Evolutionary conservation across 2,113 vertebrate species (phyloP).

Genomic region (Campylomormyrus numenius): DNA sequence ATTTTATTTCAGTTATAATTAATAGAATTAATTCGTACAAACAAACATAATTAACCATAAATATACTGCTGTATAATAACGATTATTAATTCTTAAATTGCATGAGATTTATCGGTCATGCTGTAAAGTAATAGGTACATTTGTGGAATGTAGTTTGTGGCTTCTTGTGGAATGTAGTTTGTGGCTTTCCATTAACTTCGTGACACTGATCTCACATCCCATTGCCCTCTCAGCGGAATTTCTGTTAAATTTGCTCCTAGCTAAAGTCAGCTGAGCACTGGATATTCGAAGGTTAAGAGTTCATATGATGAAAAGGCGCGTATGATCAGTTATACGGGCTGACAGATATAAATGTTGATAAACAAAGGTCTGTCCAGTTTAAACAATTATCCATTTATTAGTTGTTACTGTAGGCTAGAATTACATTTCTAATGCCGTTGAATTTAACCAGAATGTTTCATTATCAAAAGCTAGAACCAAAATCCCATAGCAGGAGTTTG

Average conservation of each 20-base stretch:
- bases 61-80: neutral
- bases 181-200: neutral
- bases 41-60: neutral
- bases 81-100: neutral
- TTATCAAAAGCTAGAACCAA: neutral
- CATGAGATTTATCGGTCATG: neutral
- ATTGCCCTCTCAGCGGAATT: neutral
- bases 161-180: neutral
- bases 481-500: neutral
- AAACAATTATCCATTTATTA: neutral
- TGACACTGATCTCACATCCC: neutral
- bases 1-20: neutral
- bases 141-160: neutral
- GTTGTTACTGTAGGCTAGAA: neutral
- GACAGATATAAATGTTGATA: neutral
- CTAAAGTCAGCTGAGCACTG: neutral
- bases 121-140: neutral
- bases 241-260: neutral
- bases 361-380: neutral
- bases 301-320: neutral
- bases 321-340: neutral
- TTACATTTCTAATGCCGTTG: neutral
- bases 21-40: neutral
- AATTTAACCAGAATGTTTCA: neutral
- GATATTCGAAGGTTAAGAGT: neutral